Base-by-base conservation (phyloP, 2,888 invertebrate species). In the Caenorhabditis parvicauda region DNA sequence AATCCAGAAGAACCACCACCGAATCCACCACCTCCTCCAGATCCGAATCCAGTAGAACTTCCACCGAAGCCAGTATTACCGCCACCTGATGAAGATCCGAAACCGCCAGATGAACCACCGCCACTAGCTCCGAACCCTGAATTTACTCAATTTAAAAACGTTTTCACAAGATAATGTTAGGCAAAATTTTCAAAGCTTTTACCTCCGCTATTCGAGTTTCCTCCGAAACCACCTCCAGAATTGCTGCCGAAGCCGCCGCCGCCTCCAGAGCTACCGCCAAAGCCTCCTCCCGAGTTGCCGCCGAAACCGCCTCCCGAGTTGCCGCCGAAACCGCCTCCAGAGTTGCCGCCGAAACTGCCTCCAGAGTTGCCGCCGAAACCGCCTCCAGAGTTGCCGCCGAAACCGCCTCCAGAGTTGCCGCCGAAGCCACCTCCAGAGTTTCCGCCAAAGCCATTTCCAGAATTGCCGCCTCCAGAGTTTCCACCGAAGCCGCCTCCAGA, bases 41-140 rank as follows among this genome's bases (percentile, higher is more conserved):
- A 41, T 12, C 59, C 58, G n/a, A 27, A 22, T 19, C 54, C 45
- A 24, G 47, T 29, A 25, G 22, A 19, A 14, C 7, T 21, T 25
- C 49, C 53, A 7, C 64, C 60, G 56, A 57, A 47, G 14, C 59
- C 61, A 5, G 29, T 48, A n/a, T 58, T 59, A 25, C 43, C 42
- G 9, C 59, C 56, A 25, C 55, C 54, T 12, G 60, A 59, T 41
- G 50, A 55, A 12, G 45, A 46, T 5, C 46, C 54, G 44, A 27
- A 47, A 25, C 49, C 37, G 3, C 45, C 29, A 25, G 45, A 48
- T 27, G 49, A 58, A 9, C 50, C 54, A 14, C 38, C 27, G 24
- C 21, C 21, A n/a, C 35, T 32, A 14, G 37, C 38, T 7, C 28
- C 19, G 25, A 42, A 42, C 19, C 19, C 21, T 35, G 12, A 35